Percentiles rank a stretch among this genome's conserved stretches.
phyloP scores from a whole-genome alignment of 2,113 vertebrate genomes.

The Mormyrus lacerda region DNA sequence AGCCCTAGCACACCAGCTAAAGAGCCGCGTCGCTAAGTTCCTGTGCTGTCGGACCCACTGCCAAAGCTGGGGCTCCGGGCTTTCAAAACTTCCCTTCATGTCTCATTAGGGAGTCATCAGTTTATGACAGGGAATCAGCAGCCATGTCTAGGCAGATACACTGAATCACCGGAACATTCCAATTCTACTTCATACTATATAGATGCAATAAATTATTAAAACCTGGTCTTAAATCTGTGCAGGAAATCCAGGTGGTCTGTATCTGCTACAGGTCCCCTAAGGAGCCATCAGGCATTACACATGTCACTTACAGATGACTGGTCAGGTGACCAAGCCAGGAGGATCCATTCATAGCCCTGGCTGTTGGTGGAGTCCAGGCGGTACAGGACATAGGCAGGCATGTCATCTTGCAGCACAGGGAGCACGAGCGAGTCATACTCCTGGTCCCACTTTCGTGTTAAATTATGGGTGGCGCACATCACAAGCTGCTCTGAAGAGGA shows the following conservation, averaged over 20 bases:
- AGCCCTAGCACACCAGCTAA: neutral
- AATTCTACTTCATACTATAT: neutral
- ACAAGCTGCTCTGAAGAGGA: constrained; percentile 66
- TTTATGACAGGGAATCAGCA: neutral
- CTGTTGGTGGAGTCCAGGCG: constrained; percentile 81
- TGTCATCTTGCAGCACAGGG: constrained; percentile 72
- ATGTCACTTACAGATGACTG: constrained; percentile 70
- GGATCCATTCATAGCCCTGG: constrained; percentile 82
- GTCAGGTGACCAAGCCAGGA: constrained; percentile 84
- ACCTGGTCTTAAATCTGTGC: neutral
- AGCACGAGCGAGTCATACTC: constrained; percentile 75
- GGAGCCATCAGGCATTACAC: neutral
- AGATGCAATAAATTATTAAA: neutral
- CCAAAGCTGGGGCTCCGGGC: neutral
- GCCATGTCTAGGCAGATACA: neutral
- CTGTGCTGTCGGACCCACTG: neutral
- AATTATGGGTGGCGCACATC: constrained; percentile 59
- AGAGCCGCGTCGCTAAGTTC: neutral
- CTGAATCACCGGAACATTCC: neutral
- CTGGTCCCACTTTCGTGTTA: constrained; percentile 68
- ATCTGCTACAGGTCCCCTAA: neutral
- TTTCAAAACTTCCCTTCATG: neutral
- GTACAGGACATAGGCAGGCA: constrained; percentile 77
- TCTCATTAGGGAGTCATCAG: neutral
- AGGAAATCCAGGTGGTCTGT: neutral